Conservation (phyloP, 2,888 invertebrate genomes). For the Apodemia mormo region DNA sequence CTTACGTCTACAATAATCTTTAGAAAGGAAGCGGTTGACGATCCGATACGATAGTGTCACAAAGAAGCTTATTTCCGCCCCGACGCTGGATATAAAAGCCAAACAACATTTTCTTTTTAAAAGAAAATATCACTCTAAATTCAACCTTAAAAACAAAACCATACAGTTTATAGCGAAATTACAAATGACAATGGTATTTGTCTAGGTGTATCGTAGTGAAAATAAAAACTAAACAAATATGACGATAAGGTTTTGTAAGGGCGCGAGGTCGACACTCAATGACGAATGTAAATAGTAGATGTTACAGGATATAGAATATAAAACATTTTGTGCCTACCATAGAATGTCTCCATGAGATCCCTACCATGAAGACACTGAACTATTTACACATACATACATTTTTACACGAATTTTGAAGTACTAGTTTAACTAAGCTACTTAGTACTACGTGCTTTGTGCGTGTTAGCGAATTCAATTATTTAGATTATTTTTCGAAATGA, state of each 20-base stretch:
- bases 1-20: slow-evolving; percentile 72
- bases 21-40: slow-evolving; percentile 76
- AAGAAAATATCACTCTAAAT: slow-evolving; percentile 36
- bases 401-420: too few species aligned
- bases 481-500: too few species aligned
- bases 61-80: slow-evolving; percentile 80
- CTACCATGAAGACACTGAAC: neutral
- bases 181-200: slow-evolving; percentile 43
- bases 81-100: slow-evolving; percentile 60
- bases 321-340: slow-evolving; percentile 45
- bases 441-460: too few species aligned
- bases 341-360: neutral
- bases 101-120: slow-evolving; percentile 49
- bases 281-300: slow-evolving; percentile 58
- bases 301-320: slow-evolving; percentile 36
- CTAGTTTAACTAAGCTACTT: too few species aligned
- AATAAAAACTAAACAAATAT: slow-evolving; percentile 80
- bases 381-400: neutral
- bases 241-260: slow-evolving; percentile 76
- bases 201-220: slow-evolving; percentile 67
- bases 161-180: slow-evolving; percentile 31
- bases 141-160: slow-evolving; percentile 36
- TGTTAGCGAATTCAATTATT: too few species aligned
- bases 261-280: slow-evolving; percentile 72
- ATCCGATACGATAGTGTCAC: slow-evolving; percentile 76